phyloP scores from a whole-genome alignment of 2,797 vertebrate genomes.

The Cichlasoma orientale region DNA sequence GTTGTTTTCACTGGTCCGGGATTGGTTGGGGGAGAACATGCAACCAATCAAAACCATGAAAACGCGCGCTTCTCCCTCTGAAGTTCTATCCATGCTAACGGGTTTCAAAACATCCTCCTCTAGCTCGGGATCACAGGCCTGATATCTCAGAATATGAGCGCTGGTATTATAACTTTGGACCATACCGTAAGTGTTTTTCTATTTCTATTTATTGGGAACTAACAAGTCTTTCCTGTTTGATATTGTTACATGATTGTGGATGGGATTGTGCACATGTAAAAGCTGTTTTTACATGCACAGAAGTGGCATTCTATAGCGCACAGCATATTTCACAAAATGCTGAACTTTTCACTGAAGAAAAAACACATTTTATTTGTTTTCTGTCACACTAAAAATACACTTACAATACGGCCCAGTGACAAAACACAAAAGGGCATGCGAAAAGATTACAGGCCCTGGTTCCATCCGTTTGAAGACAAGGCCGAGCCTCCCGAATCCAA shows the following conservation, averaged over 20 bases:
- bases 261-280: slow-evolving; percentile 6
- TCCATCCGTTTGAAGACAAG: slow-evolving; percentile 51
- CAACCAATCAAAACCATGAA: slow-evolving; percentile 66
- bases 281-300: neutral
- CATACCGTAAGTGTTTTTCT: slow-evolving; percentile 82
- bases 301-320: neutral
- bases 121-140: slow-evolving; percentile 82
- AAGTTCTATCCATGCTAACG: slow-evolving; percentile 68
- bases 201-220: slow-evolving; percentile 62
- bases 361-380: slow-evolving; percentile 31
- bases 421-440: slow-evolving; percentile 45
- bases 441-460: slow-evolving; percentile 66
- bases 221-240: slow-evolving; percentile 41
- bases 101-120: slow-evolving; percentile 77
- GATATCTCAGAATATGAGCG: slow-evolving; percentile 83
- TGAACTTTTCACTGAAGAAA: neutral
- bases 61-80: slow-evolving; percentile 58
- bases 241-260: slow-evolving; percentile 12
- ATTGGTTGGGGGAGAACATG: slow-evolving; percentile 42
- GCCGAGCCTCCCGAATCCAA: slow-evolving; percentile 40
- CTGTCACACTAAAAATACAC: slow-evolving; percentile 18
- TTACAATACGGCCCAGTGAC: slow-evolving; percentile 27
- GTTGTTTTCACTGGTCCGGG: slow-evolving; percentile 65
- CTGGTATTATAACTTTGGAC: slow-evolving; percentile 84
- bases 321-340: neutral